Evolutionary conservation across 2,797 vertebrate genomes (phyloP).

Genomic region (Falco berigora): DNA sequence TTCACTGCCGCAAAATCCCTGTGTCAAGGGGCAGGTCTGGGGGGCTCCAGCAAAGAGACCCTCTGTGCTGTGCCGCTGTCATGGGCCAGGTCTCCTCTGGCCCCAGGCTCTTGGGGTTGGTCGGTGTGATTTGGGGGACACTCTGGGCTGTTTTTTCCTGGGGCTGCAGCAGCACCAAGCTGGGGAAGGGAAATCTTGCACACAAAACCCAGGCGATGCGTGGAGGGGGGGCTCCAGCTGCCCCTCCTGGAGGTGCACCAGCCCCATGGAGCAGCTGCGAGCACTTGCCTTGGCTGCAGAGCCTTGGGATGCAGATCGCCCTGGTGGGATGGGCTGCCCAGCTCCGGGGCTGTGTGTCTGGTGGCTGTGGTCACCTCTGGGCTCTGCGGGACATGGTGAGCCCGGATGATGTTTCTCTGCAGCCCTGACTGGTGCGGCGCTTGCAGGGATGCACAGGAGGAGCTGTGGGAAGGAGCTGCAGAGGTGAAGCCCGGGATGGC

Average conservation of each 20-base stretch:
- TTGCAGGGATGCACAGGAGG: rapidly evolving
- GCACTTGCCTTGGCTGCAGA: neutral
- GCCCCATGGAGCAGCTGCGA: rapidly evolving
- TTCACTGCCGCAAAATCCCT: neutral
- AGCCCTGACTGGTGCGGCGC: neutral
- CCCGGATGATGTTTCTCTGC: neutral
- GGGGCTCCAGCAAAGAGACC: neutral
- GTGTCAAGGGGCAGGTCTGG: neutral
- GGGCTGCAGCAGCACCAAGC: neutral
- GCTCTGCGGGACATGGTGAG: rapidly evolving
- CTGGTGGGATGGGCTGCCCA: rapidly evolving
- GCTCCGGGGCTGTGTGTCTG: rapidly evolving
- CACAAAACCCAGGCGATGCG: rapidly evolving
- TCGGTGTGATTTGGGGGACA: neutral
- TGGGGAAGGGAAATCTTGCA: neutral
- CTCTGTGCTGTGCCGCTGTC: rapidly evolving
- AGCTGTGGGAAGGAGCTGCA: neutral
- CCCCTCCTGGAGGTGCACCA: neutral
- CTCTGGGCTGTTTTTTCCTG: neutral
- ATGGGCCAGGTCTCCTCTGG: neutral
- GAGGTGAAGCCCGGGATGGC: neutral
- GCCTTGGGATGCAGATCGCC: neutral
- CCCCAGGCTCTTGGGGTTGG: rapidly evolving
- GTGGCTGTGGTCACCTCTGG: neutral
- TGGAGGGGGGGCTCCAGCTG: neutral